Evolutionary conservation across 2,888 invertebrate genomes (phyloP).

Genomic region (Drosophila dives): DNA sequence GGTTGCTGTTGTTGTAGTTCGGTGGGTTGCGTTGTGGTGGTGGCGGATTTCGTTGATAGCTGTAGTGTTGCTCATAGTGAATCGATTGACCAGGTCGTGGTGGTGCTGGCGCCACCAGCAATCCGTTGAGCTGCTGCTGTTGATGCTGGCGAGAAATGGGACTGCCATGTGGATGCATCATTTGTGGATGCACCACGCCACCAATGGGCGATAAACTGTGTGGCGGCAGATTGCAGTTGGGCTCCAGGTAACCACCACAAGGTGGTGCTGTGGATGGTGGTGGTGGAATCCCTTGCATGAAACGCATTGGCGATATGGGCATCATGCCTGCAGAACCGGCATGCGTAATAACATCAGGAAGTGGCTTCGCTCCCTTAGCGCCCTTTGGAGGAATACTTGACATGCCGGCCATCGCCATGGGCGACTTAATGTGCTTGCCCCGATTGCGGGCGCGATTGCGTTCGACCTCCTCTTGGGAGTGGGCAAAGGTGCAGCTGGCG

Average conservation of each 20-base stretch:
- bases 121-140: constrained; percentile 56
- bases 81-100: constrained; percentile 15
- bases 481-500: constrained; percentile 95
- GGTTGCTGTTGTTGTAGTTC: constrained; percentile 60
- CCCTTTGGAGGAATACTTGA: constrained; percentile 31
- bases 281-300: constrained; percentile 35
- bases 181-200: constrained; percentile 38
- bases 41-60: constrained; percentile 50
- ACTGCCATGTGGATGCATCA: constrained; percentile 59
- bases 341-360: constrained; percentile 35
- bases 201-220: constrained; percentile 53
- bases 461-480: constrained; percentile 95
- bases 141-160: constrained; percentile 60
- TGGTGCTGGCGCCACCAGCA: constrained; percentile 51
- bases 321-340: constrained; percentile 37
- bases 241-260: constrained; percentile 54
- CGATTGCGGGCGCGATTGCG: constrained; percentile 89
- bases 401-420: constrained; percentile 53
- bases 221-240: constrained; percentile 43
- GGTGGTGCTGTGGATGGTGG: constrained; percentile 16
- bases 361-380: constrained; percentile 62
- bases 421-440: constrained; percentile 85
- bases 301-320: constrained; percentile 73
- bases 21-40: constrained; percentile 75
- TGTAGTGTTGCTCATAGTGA: constrained; percentile 62